phyloP scores from a whole-genome alignment of 2,113 vertebrate species.

The Pimephales promelas region DNA sequence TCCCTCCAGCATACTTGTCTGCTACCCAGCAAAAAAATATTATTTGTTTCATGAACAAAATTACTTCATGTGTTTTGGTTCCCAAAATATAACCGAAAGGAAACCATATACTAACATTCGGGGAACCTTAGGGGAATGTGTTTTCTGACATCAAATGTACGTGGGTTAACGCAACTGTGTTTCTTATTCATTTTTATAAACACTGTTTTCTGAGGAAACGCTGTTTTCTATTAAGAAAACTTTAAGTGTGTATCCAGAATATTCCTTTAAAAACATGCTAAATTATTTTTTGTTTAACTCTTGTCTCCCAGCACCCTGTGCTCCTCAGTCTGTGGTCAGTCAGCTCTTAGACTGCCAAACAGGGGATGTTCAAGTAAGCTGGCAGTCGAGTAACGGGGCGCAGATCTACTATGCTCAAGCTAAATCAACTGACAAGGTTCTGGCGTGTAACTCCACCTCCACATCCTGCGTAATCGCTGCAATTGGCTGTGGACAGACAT shows the following conservation, averaged over 20 bases:
- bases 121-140: too few relatives aligned
- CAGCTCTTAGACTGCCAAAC: conserved; percentile 42
- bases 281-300: not conserved
- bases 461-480: conserved; percentile 44
- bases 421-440: not conserved
- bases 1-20: too few relatives aligned
- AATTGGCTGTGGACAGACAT: conserved; percentile 45
- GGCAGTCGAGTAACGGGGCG: conserved; percentile 47
- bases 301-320: conserved; percentile 54
- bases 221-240: not conserved
- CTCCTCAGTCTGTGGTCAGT: conserved; percentile 36
- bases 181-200: too few relatives aligned
- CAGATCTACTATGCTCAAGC: conserved; percentile 44
- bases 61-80: too few relatives aligned
- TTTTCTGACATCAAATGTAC: too few relatives aligned
- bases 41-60: too few relatives aligned
- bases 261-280: not conserved
- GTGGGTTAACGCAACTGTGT: too few relatives aligned
- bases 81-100: too few relatives aligned
- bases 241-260: not conserved
- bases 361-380: conserved; percentile 45
- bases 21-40: too few relatives aligned
- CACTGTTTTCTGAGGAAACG: too few relatives aligned
- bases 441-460: conserved; percentile 21
- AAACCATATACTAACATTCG: too few relatives aligned